Conservation (phyloP, 1,140 invertebrate genomes). For the Meloidogyne floridensis region DNA sequence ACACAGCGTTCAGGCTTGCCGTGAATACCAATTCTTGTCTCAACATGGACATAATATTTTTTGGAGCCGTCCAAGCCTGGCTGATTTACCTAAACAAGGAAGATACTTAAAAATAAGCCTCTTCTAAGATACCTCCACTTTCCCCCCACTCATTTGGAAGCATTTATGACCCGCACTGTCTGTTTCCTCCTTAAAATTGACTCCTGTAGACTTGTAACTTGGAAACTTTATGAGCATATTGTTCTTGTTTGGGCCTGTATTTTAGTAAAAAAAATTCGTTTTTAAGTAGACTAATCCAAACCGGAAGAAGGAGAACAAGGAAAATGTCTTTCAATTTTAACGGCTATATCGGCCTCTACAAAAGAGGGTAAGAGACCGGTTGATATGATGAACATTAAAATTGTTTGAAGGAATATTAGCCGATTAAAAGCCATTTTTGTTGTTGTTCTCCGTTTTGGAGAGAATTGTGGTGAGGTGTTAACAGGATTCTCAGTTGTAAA, state of each 20-base stretch:
- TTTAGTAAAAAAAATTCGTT: constrained; percentile 9
- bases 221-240: constrained; percentile 63
- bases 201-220: constrained; percentile 62
- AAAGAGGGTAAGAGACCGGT: constrained; percentile 21
- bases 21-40: constrained; percentile 64
- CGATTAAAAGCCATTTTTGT: not conserved
- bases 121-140: constrained; percentile 50
- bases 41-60: constrained; percentile 63
- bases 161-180: constrained; percentile 61
- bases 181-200: constrained; percentile 63
- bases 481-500: not conserved
- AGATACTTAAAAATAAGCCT: constrained; percentile 10
- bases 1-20: constrained; percentile 65
- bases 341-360: constrained; percentile 53
- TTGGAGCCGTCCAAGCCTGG: constrained; percentile 59
- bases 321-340: constrained; percentile 63
- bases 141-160: constrained; percentile 64
- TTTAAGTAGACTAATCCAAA: constrained; percentile 18
- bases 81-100: constrained; percentile 47
- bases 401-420: not conserved
- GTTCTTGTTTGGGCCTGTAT: constrained; percentile 63
- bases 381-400: constrained; percentile 8
- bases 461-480: not conserved
- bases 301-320: constrained; percentile 60
- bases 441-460: not conserved